These are phyloP conservation scores for Drosophila rhopaloa DNA, from an alignment of 1,140 invertebrate genomes.

Conservation along the genomic window DNA sequence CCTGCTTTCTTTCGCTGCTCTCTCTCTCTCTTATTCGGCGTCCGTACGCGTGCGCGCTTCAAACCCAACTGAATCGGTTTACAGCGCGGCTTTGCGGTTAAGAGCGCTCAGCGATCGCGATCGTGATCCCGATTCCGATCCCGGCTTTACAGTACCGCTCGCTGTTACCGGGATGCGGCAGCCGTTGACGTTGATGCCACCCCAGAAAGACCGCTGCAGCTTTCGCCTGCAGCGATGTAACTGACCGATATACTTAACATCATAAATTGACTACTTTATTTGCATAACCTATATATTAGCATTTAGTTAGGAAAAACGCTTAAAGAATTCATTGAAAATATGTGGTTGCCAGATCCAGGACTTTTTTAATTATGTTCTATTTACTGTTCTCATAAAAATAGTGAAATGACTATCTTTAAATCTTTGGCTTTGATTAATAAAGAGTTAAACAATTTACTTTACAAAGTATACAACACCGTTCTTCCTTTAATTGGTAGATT, in stretches of 20 bases:
- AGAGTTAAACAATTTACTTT: too few relatives aligned
- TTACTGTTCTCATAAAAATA: too few relatives aligned
- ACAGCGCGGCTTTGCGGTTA: constrained; percentile 59
- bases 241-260: not conserved
- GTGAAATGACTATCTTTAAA: too few relatives aligned
- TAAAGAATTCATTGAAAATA: too few relatives aligned
- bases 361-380: too few relatives aligned
- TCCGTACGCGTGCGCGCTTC: constrained; percentile 74
- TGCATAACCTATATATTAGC: constrained; percentile 7
- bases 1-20: constrained; percentile 53
- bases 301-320: too few relatives aligned
- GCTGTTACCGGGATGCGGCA: constrained; percentile 26
- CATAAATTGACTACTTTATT: not conserved
- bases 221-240: not conserved
- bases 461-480: too few relatives aligned
- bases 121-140: constrained; percentile 3
- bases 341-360: too few relatives aligned
- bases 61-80: constrained; percentile 79
- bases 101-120: constrained; percentile 23
- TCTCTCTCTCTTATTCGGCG: constrained; percentile 17
- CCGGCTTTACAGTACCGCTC: constrained; percentile 19
- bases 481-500: too few relatives aligned
- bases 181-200: constrained; percentile 21
- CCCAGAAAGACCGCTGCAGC: not conserved
- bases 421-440: too few relatives aligned